phyloP scores from a whole-genome alignment of 2,113 vertebrate genomes.

The Turnix velox region DNA sequence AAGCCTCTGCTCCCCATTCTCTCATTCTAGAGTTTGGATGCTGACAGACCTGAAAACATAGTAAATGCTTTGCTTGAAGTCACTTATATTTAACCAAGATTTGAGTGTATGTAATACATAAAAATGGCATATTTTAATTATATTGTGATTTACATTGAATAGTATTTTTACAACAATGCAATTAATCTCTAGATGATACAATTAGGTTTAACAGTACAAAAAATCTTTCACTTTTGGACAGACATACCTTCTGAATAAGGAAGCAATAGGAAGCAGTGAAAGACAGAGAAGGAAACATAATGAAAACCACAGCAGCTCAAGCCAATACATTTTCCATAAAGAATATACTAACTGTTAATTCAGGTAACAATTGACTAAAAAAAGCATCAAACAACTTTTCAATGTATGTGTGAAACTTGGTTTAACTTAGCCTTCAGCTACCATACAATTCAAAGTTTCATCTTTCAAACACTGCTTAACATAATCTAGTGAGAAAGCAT shows the following conservation, averaged over 20 bases:
- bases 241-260: conserved; percentile 96
- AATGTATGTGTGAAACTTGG: not conserved
- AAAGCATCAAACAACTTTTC: not conserved
- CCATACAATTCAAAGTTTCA: not conserved
- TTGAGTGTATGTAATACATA: not conserved
- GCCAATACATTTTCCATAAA: not conserved
- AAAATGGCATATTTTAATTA: not conserved
- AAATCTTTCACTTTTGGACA: conserved; percentile 14
- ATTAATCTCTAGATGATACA: not conserved
- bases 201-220: not conserved
- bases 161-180: not conserved
- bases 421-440: not conserved
- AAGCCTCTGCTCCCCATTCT: conserved; percentile 97
- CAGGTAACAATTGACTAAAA: not conserved
- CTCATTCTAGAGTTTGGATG: conserved; percentile 98
- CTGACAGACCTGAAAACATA: conserved; percentile 87
- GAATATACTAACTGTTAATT: not conserved
- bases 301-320: conserved; percentile 69
- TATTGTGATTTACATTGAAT: not conserved
- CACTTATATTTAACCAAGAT: not conserved
- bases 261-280: conserved; percentile 81
- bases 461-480: not conserved
- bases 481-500: not conserved
- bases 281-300: conserved; percentile 77
- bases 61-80: not conserved